Evolutionary conservation across 2,797 vertebrate species (phyloP).

Genomic region (Characodon lateralis): DNA sequence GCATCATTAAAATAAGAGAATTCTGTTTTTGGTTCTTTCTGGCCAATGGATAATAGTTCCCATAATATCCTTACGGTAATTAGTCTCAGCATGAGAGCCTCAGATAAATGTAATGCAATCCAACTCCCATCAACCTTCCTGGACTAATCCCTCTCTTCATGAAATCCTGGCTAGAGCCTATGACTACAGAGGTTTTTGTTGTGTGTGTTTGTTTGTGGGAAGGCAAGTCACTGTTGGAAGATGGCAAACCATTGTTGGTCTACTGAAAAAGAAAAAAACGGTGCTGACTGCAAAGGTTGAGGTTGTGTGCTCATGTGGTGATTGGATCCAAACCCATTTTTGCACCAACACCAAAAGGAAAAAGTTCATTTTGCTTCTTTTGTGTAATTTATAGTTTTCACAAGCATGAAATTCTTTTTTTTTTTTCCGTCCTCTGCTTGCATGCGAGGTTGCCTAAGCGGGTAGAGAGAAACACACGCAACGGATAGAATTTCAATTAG

Average conservation of each 20-base stretch:
- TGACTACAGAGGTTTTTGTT: constrained; percentile 13
- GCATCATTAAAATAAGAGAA: constrained; percentile 68
- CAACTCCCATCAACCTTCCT: constrained; percentile 43
- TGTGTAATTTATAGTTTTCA: constrained; percentile 41
- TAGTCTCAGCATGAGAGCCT: constrained; percentile 28
- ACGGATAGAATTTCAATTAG: constrained; percentile 49
- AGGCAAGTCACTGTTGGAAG: constrained; percentile 50
- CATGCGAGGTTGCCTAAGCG: constrained; percentile 21
- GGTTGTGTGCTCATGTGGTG: constrained; percentile 17
- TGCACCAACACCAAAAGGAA: constrained; percentile 17
- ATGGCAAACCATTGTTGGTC: constrained; percentile 69
- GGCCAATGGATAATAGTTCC: constrained; percentile 52
- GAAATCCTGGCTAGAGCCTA: constrained; percentile 56
- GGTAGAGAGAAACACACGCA: constrained; percentile 31
- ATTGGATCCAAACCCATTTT: constrained; percentile 23
- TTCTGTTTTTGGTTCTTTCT: constrained; percentile 58
- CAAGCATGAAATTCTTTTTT: constrained; percentile 16
- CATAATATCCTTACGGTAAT: constrained; percentile 37
- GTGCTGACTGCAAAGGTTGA: constrained; percentile 53
- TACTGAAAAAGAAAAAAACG: constrained; percentile 39
- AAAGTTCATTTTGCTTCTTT: constrained; percentile 1
- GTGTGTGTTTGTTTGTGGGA: constrained; percentile 19
- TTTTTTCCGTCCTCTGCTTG: neutral
- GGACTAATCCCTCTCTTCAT: constrained; percentile 62
- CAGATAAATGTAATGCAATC: constrained; percentile 32